A percentile compares a stretch with the other conserved stretches of the same genome.
phyloP scores from a whole-genome alignment of 2,888 invertebrate species.

The Philopedon plagiatum region DNA sequence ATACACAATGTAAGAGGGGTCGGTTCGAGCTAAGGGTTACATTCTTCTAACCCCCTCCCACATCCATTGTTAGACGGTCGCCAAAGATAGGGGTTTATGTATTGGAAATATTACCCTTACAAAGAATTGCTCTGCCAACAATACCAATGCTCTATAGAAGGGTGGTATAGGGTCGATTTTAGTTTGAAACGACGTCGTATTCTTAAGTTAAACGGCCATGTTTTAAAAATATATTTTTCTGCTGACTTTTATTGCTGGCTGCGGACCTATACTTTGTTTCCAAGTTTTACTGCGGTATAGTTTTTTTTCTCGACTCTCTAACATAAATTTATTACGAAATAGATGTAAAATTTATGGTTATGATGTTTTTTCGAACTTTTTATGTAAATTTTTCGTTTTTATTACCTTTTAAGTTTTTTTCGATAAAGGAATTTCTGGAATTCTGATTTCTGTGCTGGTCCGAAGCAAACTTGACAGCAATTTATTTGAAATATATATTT shows the following conservation, averaged over 20 bases:
- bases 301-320: constrained; percentile 5
- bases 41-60: constrained; percentile 53
- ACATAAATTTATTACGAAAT: constrained; percentile 19
- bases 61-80: constrained; percentile 52
- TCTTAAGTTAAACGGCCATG: constrained; percentile 60
- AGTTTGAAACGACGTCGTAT: constrained; percentile 48
- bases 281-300: constrained; percentile 30
- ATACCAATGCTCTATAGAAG: constrained; percentile 27
- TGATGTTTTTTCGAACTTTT: not conserved
- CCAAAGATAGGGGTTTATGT: constrained; percentile 67
- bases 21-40: constrained; percentile 40
- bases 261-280: constrained; percentile 38
- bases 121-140: constrained; percentile 55
- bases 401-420: not conserved
- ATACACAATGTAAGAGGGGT: constrained; percentile 44
- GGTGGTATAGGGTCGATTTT: constrained; percentile 49
- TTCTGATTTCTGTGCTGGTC: no score
- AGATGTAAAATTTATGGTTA: constrained; percentile 13
- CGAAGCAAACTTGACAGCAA: no score
- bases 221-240: constrained; percentile 55
- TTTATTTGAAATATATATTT: no score
- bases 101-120: constrained; percentile 66
- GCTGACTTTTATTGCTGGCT: constrained; percentile 57
- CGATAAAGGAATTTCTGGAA: not conserved
- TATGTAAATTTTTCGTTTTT: constrained; percentile 16